These are phyloP conservation scores for Desmodus rotundus DNA, from an alignment of 2,113 vertebrate species.

Conservation along the genomic window DNA sequence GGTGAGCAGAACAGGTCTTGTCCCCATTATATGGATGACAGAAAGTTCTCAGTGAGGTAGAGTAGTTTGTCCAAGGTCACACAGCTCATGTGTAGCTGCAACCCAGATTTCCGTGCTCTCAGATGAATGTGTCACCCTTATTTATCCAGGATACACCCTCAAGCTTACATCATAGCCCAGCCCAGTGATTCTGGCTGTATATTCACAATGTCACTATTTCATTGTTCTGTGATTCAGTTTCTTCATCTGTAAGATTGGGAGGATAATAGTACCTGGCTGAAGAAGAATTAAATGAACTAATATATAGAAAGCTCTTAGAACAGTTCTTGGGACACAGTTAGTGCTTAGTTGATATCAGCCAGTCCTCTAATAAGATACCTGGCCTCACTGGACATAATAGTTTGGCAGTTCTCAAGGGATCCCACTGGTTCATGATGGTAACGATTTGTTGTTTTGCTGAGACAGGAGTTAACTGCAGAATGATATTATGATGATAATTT, in stretches of 20 bases:
- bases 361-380: neutral
- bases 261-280: neutral
- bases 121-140: neutral
- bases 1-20: neutral
- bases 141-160: neutral
- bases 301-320: neutral
- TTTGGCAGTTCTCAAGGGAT: neutral
- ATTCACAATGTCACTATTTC: neutral
- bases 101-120: neutral
- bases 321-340: neutral
- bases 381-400: neutral
- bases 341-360: neutral
- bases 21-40: neutral
- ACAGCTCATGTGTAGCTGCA: neutral
- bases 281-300: neutral
- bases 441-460: neutral
- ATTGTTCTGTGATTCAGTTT: neutral
- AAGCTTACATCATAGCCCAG: neutral
- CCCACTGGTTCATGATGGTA: neutral
- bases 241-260: neutral
- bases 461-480: neutral
- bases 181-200: neutral
- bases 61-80: neutral
- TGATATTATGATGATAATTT: neutral
- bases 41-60: neutral